These are phyloP conservation scores for Tragelaphus eurycerus DNA, from an alignment of 2,797 vertebrate genomes.

Conservation along the genomic window DNA sequence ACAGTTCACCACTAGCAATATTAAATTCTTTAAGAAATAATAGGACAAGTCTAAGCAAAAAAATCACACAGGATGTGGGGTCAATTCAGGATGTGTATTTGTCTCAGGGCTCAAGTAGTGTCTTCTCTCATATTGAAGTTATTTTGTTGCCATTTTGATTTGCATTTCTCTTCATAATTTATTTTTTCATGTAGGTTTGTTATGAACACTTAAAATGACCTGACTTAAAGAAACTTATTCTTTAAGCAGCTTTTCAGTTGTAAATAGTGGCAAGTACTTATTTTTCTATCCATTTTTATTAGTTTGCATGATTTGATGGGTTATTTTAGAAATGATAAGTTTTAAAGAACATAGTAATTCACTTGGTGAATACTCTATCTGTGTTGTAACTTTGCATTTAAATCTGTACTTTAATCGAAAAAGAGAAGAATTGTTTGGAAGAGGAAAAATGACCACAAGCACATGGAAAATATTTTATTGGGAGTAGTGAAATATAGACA, in stretches of 20 bases:
- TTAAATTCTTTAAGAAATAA: conserved; percentile 27
- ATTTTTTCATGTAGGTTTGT: background rate
- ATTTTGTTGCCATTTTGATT: conserved; percentile 14
- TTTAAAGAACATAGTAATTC: background rate
- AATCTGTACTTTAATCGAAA: background rate
- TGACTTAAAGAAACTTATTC: background rate
- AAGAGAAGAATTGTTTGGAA: background rate
- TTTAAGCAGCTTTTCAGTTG: background rate
- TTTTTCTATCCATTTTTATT: background rate
- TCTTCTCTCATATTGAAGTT: background rate
- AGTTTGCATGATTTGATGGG: background rate
- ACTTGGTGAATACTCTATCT: background rate
- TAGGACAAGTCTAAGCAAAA: background rate
- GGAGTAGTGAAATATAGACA: background rate
- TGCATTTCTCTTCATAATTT: conserved; percentile 17
- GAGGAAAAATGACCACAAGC: background rate
- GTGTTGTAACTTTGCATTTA: background rate
- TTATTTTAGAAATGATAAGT: background rate
- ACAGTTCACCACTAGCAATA: background rate
- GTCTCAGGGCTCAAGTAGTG: background rate
- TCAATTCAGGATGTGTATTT: conserved; percentile 5
- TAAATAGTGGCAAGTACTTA: background rate
- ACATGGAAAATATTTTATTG: conserved; percentile 6
- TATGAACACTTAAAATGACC: background rate
- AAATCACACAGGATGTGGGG: background rate